phyloP scores from a whole-genome alignment of 2,888 invertebrate species.

The Pristionchus mayeri region DNA sequence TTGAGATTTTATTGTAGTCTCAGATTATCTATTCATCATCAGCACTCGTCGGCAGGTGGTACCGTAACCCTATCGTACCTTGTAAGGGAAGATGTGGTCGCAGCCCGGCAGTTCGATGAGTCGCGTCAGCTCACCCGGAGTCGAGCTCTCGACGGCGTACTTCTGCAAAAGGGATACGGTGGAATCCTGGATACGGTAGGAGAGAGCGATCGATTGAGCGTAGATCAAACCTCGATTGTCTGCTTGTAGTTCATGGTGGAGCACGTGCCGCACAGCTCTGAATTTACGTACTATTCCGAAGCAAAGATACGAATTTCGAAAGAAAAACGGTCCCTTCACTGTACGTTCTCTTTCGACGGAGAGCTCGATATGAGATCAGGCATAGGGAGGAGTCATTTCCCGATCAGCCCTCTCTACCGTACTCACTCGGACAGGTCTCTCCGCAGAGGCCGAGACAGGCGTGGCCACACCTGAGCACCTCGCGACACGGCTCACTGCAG shows the following conservation, averaged over 20 bases:
- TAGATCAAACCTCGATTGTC: background rate
- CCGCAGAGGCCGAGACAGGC: conserved; percentile 84
- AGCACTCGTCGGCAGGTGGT: too few relatives aligned
- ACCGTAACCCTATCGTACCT: conserved; percentile 51
- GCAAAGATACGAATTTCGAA: too few relatives aligned
- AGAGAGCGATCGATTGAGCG: background rate
- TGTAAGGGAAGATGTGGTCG: conserved; percentile 55
- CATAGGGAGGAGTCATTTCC: too few relatives aligned
- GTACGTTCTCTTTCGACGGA: too few relatives aligned
- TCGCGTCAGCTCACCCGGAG: conserved; percentile 48
- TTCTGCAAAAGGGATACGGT: background rate
- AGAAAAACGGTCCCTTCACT: too few relatives aligned
- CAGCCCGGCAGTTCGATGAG: conserved; percentile 60
- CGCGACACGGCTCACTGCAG: conserved; percentile 77
- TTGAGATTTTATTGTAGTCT: too few relatives aligned
- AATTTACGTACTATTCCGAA: background rate
- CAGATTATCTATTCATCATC: too few relatives aligned
- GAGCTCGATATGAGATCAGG: too few relatives aligned
- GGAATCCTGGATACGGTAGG: background rate
- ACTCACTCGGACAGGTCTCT: conserved; percentile 81
- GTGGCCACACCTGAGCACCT: conserved; percentile 80
- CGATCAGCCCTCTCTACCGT: too few relatives aligned
- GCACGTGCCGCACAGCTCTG: conserved; percentile 80
- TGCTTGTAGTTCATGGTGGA: conserved; percentile 75
- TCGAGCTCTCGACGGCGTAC: background rate